Evolutionary conservation across 2,113 vertebrate species (phyloP), one percentile per base, ranked within the genome.

Genomic region (Otis tarda): DNA sequence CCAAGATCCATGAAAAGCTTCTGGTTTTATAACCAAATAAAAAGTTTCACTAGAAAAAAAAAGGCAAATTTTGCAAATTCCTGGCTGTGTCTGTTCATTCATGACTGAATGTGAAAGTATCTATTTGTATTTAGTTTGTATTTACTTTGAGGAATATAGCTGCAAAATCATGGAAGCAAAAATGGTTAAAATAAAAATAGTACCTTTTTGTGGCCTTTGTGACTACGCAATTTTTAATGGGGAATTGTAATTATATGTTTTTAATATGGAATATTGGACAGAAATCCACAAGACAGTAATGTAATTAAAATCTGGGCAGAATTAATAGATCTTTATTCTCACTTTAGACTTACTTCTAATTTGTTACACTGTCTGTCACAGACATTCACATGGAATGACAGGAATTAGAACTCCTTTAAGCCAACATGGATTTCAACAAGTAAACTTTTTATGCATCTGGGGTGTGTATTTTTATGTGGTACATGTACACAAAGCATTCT

Each of bases 31-130:
- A 83, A 41, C 0, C 3, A 63, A 49, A 79, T 64, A 0, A 76
- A 91, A 74, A 28, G 50, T 5, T 59, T 31, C 17, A 39, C 7
- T 39, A 50, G 11, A 49, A 57, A 22, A 83, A 41, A 52, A 39
- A 74, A 24, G 1, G 0, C 2, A 49, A 3, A 47, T 75, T 84
- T 82, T 60, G 18, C 3, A 23, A 64, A 61, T 53, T 74, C 3
- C 4, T 83, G 7, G 11, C 12, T 70, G 21, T 49, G 3, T 59
- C 21, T 83, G 16, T 13, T 87, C 5, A 45, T 30, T 9, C 4
- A n/a, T 47, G 20, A 15, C 2, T 7, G 12, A 37, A 65, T 0
- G 1, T 23, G 14, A 83, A 60, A 45, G 3, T 4, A 41, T 31
- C 30, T 78, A 27, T 61, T 10, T 77, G 7, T 35, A 49, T 73